Evolutionary conservation across 2,888 invertebrate species (phyloP).

Genomic region (Eurois occulta): DNA sequence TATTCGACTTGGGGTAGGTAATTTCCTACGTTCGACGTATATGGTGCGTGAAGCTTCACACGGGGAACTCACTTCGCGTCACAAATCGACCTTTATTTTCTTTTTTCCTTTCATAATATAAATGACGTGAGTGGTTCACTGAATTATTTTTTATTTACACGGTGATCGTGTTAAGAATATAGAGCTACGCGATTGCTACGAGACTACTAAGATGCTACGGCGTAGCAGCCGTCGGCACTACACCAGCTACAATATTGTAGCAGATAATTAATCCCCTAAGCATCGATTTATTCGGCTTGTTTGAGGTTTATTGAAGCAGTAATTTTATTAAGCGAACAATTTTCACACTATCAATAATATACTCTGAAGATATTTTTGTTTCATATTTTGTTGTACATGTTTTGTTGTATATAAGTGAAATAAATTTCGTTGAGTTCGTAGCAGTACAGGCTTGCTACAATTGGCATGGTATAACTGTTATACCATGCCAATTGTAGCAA

Average conservation of each 20-base stretch:
- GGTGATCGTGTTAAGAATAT: slow-evolving; percentile 30
- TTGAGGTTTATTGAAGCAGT: background rate
- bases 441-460: too few species aligned
- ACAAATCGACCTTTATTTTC: slow-evolving; percentile 65
- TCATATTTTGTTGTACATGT: too few species aligned
- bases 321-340: slow-evolving; percentile 4
- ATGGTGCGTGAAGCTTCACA: slow-evolving; percentile 72
- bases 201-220: slow-evolving; percentile 47
- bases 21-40: slow-evolving; percentile 71
- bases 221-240: slow-evolving; percentile 30
- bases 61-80: slow-evolving; percentile 62
- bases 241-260: background rate
- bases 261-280: background rate
- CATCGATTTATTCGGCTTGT: slow-evolving; percentile 11
- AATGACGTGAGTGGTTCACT: slow-evolving; percentile 41
- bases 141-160: slow-evolving; percentile 38
- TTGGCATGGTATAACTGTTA: too few species aligned
- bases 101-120: slow-evolving; percentile 57
- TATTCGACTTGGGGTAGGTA: slow-evolving; percentile 73
- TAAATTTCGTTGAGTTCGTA: background rate
- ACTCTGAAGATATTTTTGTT: background rate
- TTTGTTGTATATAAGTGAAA: too few species aligned
- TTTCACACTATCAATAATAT: background rate
- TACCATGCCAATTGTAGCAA: background rate
- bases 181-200: slow-evolving; percentile 19